Base-by-base conservation (phyloP, 2,888 invertebrate species). In the Phania funesta region DNA sequence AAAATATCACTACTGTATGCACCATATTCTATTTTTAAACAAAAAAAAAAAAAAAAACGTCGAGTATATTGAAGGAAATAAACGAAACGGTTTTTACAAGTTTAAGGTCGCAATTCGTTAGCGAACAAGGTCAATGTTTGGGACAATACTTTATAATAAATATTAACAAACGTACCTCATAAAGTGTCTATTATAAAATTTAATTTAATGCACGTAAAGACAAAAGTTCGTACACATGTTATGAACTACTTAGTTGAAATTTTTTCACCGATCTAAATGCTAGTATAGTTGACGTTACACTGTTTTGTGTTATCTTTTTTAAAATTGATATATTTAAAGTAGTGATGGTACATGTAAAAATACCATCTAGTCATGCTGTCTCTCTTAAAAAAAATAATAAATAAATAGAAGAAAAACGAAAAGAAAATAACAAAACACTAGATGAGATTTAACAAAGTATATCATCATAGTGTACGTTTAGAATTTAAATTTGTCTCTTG, bases 101-200 rank as follows among this genome's bases (percentile, higher is more conserved):
- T 78, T 74, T 70, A 78, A 82, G 78, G 78, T 18, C 78, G 13
- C 16, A 29, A 32, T n/a, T 38, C 22, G 44, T 22, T 0, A 24
- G 7, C 13, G 60, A 44, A 26, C 82, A 78, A 81, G 78, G 82
- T 82, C 82, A 82, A 82, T 82, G 68, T 65, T 82, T 70, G 35
- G 4, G 18, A 32, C 29, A 62, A 52, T 65, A 48, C 35, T 62
- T 20, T 44, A 22, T 22, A 16, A 60, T 13, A 50, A 29, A 38
- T 58, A 52, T 48, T 11, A 20, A 52, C 9, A 46, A 11, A 26
- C 4, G 68, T 79, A 79, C 78, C 71, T 65, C 56, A 78, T 32
- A 65, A 50, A 16, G 13, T 22, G 13, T 22, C 9, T 20, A 16
- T 67, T 52, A 16, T 16, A 9, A 13, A 9, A 50, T 20, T 26